phyloP scores from a whole-genome alignment of 2,797 vertebrate genomes.

The Phataginus tricuspis region DNA sequence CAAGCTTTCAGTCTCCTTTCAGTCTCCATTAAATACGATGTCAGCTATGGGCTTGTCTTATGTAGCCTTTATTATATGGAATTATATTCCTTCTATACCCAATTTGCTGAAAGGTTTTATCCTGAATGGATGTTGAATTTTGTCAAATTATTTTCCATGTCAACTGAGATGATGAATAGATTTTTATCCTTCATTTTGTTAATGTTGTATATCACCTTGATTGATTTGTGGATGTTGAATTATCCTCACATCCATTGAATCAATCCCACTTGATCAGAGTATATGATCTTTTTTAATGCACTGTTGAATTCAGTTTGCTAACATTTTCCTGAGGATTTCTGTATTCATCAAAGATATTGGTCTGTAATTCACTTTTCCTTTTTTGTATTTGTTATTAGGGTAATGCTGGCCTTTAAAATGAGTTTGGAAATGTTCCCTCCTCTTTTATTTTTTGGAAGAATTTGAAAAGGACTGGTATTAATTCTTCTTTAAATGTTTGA shows the following conservation, averaged over 20 bases:
- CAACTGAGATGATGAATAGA: neutral
- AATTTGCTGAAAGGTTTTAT: neutral
- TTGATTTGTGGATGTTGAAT: neutral
- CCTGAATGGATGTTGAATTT: neutral
- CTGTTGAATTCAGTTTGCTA: neutral
- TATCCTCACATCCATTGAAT: neutral
- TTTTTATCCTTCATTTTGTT: neutral
- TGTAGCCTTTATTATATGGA: neutral
- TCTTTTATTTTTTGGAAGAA: neutral
- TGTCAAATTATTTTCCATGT: neutral
- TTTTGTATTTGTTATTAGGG: neutral
- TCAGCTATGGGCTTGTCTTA: neutral
- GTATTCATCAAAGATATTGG: neutral
- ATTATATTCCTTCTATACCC: neutral
- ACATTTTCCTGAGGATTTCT: neutral
- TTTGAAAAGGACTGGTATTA: neutral
- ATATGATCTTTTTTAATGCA: neutral
- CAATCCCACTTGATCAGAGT: neutral
- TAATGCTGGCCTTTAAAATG: neutral
- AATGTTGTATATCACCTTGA: neutral
- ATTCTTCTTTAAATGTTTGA: neutral
- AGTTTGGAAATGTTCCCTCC: neutral
- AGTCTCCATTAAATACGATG: neutral
- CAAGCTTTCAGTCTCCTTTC: neutral
- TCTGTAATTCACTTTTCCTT: neutral